These are phyloP conservation scores for Eidolon dupreanum DNA, from an alignment of 2,797 vertebrate species.

Conservation along the genomic window DNA sequence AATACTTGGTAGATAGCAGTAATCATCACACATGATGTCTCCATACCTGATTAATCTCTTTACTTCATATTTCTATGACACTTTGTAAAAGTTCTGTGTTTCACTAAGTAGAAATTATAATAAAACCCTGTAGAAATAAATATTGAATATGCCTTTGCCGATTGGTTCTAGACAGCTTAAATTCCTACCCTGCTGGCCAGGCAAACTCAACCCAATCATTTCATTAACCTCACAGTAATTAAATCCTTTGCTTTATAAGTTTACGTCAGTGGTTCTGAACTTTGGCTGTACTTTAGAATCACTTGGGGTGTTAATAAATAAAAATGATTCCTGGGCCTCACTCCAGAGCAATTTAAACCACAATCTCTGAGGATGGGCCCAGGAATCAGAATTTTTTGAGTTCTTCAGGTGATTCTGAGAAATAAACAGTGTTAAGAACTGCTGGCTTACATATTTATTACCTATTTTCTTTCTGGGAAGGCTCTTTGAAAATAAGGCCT, in stretches of 20 bases:
- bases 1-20: background rate
- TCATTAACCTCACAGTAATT: background rate
- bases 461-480: background rate
- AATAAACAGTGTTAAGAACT: background rate
- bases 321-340: background rate
- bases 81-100: background rate
- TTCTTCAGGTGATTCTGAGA: background rate
- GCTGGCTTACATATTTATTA: background rate
- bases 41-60: background rate
- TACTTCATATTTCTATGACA: background rate
- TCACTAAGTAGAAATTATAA: slow-evolving; percentile 28
- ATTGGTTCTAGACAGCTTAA: background rate
- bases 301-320: background rate
- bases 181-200: background rate
- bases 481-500: background rate
- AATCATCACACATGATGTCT: background rate
- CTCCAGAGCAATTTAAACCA: background rate
- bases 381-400: slow-evolving; percentile 21
- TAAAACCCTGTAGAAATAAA: background rate
- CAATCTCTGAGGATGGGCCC: background rate
- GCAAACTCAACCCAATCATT: background rate
- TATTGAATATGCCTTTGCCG: background rate
- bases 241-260: slow-evolving; percentile 1
- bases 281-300: background rate
- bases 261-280: background rate